Evolutionary conservation across 2,888 invertebrate species (phyloP).

Genomic region (Tipula unca): DNA sequence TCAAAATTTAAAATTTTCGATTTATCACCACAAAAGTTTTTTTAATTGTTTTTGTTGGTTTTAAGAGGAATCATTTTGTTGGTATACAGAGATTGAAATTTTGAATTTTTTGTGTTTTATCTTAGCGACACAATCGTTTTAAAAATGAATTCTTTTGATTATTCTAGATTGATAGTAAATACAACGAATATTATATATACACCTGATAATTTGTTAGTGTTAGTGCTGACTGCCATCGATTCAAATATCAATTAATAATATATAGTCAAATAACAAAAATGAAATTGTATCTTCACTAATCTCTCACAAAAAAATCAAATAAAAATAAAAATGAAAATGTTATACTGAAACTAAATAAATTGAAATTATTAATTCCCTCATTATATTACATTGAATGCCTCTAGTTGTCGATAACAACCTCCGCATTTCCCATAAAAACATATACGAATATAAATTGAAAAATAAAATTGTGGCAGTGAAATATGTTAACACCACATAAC

Average conservation of each 20-base stretch:
- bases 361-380: not conserved
- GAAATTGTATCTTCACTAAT: too few relatives aligned
- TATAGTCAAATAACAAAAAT: too few relatives aligned
- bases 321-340: too few relatives aligned
- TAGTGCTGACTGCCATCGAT: too few relatives aligned
- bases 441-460: not conserved
- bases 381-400: not conserved
- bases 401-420: not conserved
- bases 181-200: too few relatives aligned
- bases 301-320: too few relatives aligned
- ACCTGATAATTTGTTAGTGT: too few relatives aligned
- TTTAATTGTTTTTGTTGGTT: not conserved
- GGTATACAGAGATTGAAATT: not conserved
- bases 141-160: not conserved
- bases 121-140: not conserved
- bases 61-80: too few relatives aligned
- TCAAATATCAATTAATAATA: too few relatives aligned
- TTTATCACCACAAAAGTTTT: not conserved
- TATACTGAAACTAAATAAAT: not conserved
- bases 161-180: too few relatives aligned
- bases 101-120: not conserved
- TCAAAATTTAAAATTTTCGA: not conserved
- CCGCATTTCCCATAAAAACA: not conserved
- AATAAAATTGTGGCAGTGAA: not conserved
- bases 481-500: not conserved